phyloP scores from a whole-genome alignment of 1,140 invertebrate genomes.

The Ladona fulva region DNA sequence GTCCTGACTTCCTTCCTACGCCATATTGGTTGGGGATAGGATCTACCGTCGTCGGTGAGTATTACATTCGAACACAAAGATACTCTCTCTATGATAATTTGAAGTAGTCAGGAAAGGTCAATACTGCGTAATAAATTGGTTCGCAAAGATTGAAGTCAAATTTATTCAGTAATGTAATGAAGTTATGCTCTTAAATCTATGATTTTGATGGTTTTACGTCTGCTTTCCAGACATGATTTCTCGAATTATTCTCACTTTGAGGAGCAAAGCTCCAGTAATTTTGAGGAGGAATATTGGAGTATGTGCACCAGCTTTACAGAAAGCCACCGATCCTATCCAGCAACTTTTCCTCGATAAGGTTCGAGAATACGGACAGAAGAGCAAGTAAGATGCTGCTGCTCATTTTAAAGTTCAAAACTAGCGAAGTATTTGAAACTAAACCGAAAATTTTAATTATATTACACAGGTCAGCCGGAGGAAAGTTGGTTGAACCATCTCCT shows the following conservation, averaged over 20 bases:
- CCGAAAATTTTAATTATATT: background rate
- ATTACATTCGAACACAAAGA: no score
- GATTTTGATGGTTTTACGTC: no score
- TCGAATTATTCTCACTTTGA: background rate
- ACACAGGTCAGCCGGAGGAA: conserved; percentile 48
- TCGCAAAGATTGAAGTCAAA: no score
- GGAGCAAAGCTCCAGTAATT: background rate
- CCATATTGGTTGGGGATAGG: no score
- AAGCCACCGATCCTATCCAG: conserved; percentile 81
- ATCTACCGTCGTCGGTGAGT: no score
- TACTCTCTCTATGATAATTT: no score
- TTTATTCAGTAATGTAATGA: no score
- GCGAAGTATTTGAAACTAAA: background rate
- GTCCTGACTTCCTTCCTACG: no score
- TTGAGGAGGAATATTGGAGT: background rate
- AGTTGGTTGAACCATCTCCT: conserved; percentile 71
- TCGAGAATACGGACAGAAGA: conserved; percentile 74
- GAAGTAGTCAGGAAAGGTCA: no score
- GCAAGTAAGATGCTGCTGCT: conserved; percentile 43
- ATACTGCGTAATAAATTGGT: no score
- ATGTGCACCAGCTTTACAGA: conserved; percentile 49
- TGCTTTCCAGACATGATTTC: background rate
- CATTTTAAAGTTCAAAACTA: background rate
- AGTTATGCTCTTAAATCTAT: no score
- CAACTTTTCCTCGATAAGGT: conserved; percentile 90